Percentiles rank a stretch among this genome's conserved stretches.
Conservation (phyloP, 2,113 vertebrate species). For the Thoracochromis brauschi region DNA sequence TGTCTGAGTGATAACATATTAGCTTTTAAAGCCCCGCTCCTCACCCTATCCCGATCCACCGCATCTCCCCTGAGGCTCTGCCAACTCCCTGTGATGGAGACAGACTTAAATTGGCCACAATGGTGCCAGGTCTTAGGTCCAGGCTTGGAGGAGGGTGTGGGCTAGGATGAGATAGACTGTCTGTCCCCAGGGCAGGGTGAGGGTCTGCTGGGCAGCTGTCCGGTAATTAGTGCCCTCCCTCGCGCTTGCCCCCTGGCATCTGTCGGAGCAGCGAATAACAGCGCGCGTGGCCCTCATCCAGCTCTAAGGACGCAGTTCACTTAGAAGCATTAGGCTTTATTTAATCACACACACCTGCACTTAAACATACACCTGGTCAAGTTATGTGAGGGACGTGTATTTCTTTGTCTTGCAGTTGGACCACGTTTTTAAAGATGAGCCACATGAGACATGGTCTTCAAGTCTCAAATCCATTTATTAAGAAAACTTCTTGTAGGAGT, state of each 20-base stretch:
- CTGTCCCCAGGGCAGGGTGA: constrained; percentile 59
- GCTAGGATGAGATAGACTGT: constrained; percentile 40
- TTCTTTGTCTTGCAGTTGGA: not conserved
- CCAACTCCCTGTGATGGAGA: constrained; percentile 18
- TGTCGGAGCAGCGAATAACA: constrained; percentile 59
- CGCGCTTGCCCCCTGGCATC: constrained; percentile 65
- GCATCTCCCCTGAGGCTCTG: not conserved
- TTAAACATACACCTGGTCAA: constrained; percentile 55
- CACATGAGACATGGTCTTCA: not conserved
- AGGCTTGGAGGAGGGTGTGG: constrained; percentile 47
- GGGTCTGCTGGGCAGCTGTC: constrained; percentile 76
- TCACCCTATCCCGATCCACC: not conserved
- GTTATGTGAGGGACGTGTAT: constrained; percentile 14
- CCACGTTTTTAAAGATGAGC: constrained; percentile 6
- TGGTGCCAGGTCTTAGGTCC: constrained; percentile 25
- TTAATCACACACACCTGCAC: constrained; percentile 58
- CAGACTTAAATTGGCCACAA: constrained; percentile 7
- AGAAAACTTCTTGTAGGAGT: not conserved
- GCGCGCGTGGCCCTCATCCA: constrained; percentile 57
- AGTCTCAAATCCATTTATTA: not conserved
- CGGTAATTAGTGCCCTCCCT: constrained; percentile 76
- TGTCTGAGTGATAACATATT: not conserved
- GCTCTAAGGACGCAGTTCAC: constrained; percentile 56
- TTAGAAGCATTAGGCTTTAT: constrained; percentile 67
- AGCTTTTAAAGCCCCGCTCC: not conserved